Conservation (phyloP, 2,113 vertebrate genomes). For the Marmota flaviventris region DNA sequence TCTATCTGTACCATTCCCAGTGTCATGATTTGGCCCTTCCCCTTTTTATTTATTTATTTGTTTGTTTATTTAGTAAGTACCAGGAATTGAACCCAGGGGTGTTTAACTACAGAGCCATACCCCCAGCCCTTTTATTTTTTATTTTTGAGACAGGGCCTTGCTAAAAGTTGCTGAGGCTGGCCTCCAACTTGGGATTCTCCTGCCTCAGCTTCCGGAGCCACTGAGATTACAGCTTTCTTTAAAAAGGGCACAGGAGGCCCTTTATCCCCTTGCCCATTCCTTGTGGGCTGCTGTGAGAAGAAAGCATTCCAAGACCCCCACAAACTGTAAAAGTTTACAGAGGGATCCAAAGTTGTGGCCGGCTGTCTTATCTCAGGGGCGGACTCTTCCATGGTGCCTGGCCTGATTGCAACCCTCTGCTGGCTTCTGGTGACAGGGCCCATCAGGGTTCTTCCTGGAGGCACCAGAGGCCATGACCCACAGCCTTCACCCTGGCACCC, state of each 20-base stretch:
- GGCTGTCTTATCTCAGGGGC: no score
- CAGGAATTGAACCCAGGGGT: no score
- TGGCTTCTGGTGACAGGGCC: neutral
- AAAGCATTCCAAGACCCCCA: neutral
- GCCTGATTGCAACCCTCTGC: neutral
- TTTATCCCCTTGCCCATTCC: neutral
- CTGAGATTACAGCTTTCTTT: neutral
- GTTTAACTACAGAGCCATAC: no score
- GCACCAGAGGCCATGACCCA: neutral
- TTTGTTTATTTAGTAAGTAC: no score
- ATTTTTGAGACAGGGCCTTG: no score
- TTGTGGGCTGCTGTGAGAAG: neutral
- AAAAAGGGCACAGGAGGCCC: neutral
- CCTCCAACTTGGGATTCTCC: no score
- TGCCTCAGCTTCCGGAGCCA: no score
- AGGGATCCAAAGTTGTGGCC: neutral
- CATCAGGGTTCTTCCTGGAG: fast-evolving
- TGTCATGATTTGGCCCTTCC: neutral
- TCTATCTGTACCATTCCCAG: neutral
- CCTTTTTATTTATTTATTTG: no score
- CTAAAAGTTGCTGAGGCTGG: no score
- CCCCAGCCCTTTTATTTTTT: no score
- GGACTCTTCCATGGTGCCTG: neutral
- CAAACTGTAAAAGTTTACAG: neutral
- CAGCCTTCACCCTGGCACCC: neutral